These are phyloP conservation scores for Ormyrus nitidulus DNA, from an alignment of 2,888 invertebrate genomes.

Conservation along the genomic window DNA sequence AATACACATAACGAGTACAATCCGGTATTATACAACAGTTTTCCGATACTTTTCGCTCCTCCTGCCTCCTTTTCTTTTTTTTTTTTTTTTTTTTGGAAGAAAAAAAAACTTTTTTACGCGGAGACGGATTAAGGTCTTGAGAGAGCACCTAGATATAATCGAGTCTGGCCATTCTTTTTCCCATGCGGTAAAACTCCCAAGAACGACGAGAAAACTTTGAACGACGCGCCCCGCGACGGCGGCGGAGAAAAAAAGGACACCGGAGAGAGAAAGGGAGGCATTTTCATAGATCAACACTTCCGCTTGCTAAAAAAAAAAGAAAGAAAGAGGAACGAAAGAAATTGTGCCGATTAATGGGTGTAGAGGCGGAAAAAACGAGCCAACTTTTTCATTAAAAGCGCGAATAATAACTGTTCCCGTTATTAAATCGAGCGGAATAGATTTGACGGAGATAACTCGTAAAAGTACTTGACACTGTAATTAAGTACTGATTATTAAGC, in stretches of 20 bases:
- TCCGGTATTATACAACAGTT: too few species aligned
- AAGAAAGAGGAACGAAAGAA: not conserved
- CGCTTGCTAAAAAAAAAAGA: conserved; percentile 10
- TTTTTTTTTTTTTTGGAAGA: not conserved
- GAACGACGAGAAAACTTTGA: conserved; percentile 38
- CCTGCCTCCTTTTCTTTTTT: not conserved
- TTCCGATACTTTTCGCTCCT: not conserved
- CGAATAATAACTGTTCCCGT: not conserved
- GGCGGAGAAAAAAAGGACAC: conserved; percentile 3
- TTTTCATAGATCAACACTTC: conserved; percentile 8
- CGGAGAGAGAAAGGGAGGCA: not conserved
- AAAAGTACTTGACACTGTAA: too few species aligned
- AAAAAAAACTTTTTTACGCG: conserved; percentile 19
- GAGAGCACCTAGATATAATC: conserved; percentile 36
- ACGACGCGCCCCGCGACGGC: not conserved
- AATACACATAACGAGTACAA: not conserved
- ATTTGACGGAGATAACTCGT: not conserved
- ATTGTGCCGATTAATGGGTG: not conserved
- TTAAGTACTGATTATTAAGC: too few species aligned
- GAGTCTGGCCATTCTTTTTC: conserved; percentile 23
- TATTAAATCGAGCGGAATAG: conserved; percentile 1
- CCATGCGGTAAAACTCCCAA: conserved; percentile 6
- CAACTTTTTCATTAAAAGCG: not conserved
- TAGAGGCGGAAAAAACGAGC: not conserved
- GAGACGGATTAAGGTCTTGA: conserved; percentile 29